Evolutionary conservation across 2,113 vertebrate genomes (phyloP), one percentile per base, ranked within the genome.

Genomic region (Cyprinodon variegatus): DNA sequence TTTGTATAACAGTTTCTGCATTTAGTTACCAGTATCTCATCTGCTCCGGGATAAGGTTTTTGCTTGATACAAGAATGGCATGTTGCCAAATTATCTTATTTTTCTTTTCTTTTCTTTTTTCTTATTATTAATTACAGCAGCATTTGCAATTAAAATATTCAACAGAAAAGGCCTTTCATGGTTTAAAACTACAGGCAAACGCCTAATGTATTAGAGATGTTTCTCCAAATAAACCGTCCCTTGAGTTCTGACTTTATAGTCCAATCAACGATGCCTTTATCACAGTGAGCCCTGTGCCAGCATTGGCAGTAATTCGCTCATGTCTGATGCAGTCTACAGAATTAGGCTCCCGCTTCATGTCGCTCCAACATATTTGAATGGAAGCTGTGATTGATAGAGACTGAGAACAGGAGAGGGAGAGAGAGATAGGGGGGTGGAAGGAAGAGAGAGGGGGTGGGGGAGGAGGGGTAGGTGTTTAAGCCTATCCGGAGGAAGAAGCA

Each of bases 401-500:
- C 68, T 77, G 73, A 74, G 78, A 78, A 65, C 22, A n/a, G 11
- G 72, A 12, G 62, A 20, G 60, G 15, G 59, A 9, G 29, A 20
- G 38, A 12, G 62, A 20, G 60, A 20, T 60, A 9, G 29, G 29
- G 38, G 45, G 12, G 5, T 22, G 65, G 60, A 67, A 65, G 68
- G 46, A 62, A 59, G 79, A 46, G 72, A 70, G 80, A 45, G 73
- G 71, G 73, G 22, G 70, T 64, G 61, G 53, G 65, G 70, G 61
- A 65, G 72, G 64, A 73, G 72, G 39, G 81, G 45, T 79, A 9
- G 68, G 4, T 38, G 76, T 72, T 77, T 61, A 66, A 78, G 70
- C 76, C 75, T 72, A 84, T 89, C 84, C 75, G 83, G 85, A 72
- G 69, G 80, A 87, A 69, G 77, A 83, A 82, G 85, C 78, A 89